Percentiles rank a stretch among this genome's conserved stretches.
phyloP scores from a whole-genome alignment of 2,888 invertebrate species.

The Chromoteleia sp. region DNA sequence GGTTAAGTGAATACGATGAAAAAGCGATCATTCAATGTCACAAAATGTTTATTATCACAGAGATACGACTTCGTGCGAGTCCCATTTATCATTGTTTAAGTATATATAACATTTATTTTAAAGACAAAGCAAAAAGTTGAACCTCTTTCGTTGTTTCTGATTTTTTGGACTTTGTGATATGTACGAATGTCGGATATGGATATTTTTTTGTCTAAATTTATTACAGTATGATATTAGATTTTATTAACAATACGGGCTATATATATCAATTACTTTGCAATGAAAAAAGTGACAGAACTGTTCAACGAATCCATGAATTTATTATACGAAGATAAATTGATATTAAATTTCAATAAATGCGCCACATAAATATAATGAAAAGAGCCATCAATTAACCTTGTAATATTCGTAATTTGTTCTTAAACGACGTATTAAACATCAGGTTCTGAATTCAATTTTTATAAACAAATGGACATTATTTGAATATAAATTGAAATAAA shows the following conservation, averaged over 20 bases:
- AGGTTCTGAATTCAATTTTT: too few relatives aligned
- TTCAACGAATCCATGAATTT: slow-evolving; percentile 6
- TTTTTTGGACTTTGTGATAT: slow-evolving; percentile 1
- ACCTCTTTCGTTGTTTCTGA: slow-evolving; percentile 25
- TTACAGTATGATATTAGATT: background rate
- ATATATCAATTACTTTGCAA: slow-evolving; percentile 3
- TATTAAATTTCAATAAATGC: slow-evolving; percentile 15
- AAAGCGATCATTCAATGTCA: slow-evolving; percentile 32
- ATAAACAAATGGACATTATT: too few relatives aligned
- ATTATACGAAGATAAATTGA: background rate
- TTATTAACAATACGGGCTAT: slow-evolving; percentile 10
- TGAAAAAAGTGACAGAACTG: slow-evolving; percentile 14
- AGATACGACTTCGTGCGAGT: slow-evolving; percentile 28
- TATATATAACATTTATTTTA: slow-evolving; percentile 29
- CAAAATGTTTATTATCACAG: slow-evolving; percentile 25
- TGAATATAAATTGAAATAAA: too few relatives aligned
- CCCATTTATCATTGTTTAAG: slow-evolving; percentile 36
- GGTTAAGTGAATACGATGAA: slow-evolving; percentile 7
- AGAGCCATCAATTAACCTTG: background rate
- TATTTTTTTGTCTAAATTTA: slow-evolving; percentile 10
- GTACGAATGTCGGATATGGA: background rate
- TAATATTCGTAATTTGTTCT: too few relatives aligned
- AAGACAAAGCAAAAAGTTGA: slow-evolving; percentile 28
- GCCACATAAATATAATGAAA: background rate
- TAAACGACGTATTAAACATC: too few relatives aligned